phyloP scores from a whole-genome alignment of 1,140 invertebrate genomes.

The Megalonaias nervosa region DNA sequence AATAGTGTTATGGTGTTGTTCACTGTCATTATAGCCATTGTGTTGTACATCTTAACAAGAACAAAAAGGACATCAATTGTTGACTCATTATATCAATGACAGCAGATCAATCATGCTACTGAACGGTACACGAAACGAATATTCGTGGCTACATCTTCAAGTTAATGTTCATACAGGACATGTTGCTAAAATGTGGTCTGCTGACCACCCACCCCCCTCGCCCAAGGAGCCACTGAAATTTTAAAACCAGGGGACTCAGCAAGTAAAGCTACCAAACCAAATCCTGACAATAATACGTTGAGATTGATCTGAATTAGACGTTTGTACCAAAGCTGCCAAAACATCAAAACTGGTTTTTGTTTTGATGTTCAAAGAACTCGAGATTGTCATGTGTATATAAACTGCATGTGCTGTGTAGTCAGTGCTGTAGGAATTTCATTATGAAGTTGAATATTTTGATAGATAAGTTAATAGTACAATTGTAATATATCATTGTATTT shows the following conservation, averaged over 20 bases:
- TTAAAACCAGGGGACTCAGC: constrained; percentile 28
- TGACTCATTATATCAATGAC: constrained; percentile 26
- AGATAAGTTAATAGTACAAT: too few species aligned
- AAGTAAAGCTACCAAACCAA: background rate
- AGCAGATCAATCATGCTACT: constrained; percentile 31
- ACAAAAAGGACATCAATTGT: constrained; percentile 10
- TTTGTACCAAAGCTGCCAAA: too few species aligned
- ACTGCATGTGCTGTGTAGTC: too few species aligned
- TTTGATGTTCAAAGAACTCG: too few species aligned
- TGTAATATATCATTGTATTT: too few species aligned
- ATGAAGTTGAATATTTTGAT: too few species aligned
- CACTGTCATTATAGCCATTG: constrained; percentile 44
- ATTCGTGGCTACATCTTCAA: background rate
- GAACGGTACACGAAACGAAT: constrained; percentile 7
- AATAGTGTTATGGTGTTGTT: constrained; percentile 26
- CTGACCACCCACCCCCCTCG: background rate
- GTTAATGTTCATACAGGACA: constrained; percentile 17
- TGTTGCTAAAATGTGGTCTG: constrained; percentile 5
- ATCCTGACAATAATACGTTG: constrained; percentile 18
- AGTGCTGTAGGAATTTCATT: too few species aligned
- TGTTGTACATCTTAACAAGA: constrained; percentile 43
- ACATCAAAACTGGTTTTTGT: background rate
- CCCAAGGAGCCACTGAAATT: constrained; percentile 6
- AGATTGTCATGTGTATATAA: too few species aligned
- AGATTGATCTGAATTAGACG: constrained; percentile 1